A percentile compares a stretch with the other conserved stretches of the same genome.
Conservation (phyloP, 92 coral and sea anemone species). For the Zoanthus gigantus region DNA sequence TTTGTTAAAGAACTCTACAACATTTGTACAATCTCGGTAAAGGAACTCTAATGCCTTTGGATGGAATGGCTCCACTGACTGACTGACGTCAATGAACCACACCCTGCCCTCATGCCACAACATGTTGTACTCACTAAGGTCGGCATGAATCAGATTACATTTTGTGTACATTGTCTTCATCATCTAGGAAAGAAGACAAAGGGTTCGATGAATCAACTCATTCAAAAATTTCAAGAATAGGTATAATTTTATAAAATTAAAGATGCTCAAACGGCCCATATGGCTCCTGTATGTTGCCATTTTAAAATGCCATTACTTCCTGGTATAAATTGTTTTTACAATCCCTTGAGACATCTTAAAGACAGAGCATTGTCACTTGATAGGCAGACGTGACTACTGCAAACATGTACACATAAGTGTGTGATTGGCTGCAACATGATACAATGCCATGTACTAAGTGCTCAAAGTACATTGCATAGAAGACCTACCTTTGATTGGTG, state of each 20-base stretch:
- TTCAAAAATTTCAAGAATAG: too few relatives aligned
- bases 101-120: conserved; percentile 85
- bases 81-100: conserved; percentile 97
- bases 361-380: too few relatives aligned
- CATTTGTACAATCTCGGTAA: conserved; percentile 90
- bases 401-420: too few relatives aligned
- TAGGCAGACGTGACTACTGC: too few relatives aligned
- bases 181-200: conserved; percentile 59
- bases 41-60: conserved; percentile 96
- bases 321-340: too few relatives aligned
- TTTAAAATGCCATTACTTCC: too few relatives aligned
- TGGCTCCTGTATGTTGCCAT: too few relatives aligned
- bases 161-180: conserved; percentile 94
- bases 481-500: background rate
- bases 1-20: conserved; percentile 87
- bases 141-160: conserved; percentile 93
- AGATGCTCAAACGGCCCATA: too few relatives aligned
- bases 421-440: too few relatives aligned
- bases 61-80: conserved; percentile 95
- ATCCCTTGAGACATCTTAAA: too few relatives aligned
- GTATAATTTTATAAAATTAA: too few relatives aligned
- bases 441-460: background rate
- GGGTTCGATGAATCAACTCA: background rate
- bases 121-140: conserved; percentile 97
- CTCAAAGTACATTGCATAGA: background rate